Evolutionary conservation across 2,113 vertebrate genomes (phyloP).

Genomic region (Atlantisia rogersi): DNA sequence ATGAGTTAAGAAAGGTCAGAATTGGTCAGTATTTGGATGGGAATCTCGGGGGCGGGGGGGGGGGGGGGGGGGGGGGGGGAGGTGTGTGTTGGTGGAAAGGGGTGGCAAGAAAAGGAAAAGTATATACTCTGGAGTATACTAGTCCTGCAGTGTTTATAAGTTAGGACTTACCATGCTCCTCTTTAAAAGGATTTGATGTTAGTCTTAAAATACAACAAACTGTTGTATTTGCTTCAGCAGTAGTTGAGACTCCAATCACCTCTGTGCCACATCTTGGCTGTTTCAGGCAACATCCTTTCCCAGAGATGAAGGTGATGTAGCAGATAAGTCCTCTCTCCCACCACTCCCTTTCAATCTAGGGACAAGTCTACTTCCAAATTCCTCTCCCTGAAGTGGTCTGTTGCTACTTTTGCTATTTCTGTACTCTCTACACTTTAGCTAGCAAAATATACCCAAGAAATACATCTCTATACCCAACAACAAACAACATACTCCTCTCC

Average conservation of each 20-base stretch:
- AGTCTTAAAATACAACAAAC: not conserved
- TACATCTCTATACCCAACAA: not conserved
- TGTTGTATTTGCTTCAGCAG: not conserved
- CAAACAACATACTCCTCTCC: not conserved
- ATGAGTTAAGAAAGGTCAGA: conserved; percentile 53
- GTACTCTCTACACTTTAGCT: not conserved
- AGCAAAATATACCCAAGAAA: not conserved
- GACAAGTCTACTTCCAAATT: not conserved
- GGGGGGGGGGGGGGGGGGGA: not conserved
- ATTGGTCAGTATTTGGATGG: conserved; percentile 56
- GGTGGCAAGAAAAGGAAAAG: not conserved
- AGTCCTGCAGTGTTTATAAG: not conserved
- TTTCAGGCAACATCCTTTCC: not conserved
- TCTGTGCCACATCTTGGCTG: not conserved
- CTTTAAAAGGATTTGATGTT: not conserved
- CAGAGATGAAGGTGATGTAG: not conserved
- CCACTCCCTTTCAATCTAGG: not conserved
- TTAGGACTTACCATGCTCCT: not conserved
- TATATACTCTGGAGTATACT: not conserved
- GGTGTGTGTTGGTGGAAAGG: too few species aligned
- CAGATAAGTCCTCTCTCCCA: not conserved
- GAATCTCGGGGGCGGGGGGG: not conserved
- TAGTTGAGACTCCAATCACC: not conserved
- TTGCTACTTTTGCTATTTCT: not conserved
- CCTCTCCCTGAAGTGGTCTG: not conserved